Conservation (phyloP, 2,888 invertebrate genomes). For the Cremastobaeus sp. region DNA sequence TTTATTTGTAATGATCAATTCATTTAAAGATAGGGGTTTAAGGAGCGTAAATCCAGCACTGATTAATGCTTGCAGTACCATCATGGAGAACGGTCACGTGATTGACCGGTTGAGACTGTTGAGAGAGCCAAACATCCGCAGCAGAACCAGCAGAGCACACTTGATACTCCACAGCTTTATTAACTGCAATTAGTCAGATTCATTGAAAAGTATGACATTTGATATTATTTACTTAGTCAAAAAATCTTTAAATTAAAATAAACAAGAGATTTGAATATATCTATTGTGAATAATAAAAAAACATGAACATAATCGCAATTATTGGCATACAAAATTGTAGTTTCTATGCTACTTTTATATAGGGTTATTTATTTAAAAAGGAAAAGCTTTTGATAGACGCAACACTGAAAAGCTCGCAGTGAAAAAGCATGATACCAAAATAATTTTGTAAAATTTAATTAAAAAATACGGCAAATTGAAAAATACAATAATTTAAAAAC, state of each 20-base stretch:
- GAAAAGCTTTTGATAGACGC: background rate
- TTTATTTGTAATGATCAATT: no score
- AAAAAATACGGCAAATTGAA: conserved; percentile 43
- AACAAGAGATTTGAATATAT: no score
- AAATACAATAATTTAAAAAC: conserved; percentile 53
- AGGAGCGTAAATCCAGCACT: conserved; percentile 28
- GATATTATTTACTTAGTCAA: no score
- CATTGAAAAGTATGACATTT: no score
- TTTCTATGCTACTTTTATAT: no score
- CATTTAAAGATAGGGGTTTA: no score
- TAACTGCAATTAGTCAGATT: background rate
- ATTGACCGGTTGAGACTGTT: conserved; percentile 2
- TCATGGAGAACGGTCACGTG: conserved; percentile 40
- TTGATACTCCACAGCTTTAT: conserved; percentile 4
- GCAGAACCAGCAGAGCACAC: conserved; percentile 7
- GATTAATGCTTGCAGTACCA: conserved; percentile 14
- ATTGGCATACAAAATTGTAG: no score
- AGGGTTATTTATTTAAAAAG: background rate
- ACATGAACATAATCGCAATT: no score
- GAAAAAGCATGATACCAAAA: no score
- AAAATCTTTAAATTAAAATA: no score
- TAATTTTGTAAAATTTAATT: conserved; percentile 46
- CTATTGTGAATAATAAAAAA: no score
- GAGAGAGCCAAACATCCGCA: conserved; percentile 18
- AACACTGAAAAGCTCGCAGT: no score